Conservation (phyloP, 2,797 vertebrate genomes). For the Furcifer pardalis region DNA sequence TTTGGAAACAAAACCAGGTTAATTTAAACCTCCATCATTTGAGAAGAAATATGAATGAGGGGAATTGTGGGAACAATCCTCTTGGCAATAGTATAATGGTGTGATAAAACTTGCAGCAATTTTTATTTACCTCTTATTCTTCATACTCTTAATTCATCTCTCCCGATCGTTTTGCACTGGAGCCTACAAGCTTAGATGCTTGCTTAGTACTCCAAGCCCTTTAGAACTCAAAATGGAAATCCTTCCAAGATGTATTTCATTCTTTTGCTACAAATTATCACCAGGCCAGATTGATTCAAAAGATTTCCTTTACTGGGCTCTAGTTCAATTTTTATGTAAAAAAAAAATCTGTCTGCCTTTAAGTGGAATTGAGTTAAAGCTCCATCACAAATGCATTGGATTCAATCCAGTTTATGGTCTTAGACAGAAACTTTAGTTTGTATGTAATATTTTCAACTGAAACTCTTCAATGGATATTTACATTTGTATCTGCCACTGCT, state of each 20-base stretch:
- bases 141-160: too few relatives aligned
- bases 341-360: neutral
- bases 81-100: neutral
- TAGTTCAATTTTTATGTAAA: neutral
- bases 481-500: slow-evolving; percentile 2
- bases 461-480: neutral
- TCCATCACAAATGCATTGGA: neutral
- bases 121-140: neutral
- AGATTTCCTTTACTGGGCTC: neutral
- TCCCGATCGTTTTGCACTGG: neutral
- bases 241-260: neutral
- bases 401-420: slow-evolving; percentile 2
- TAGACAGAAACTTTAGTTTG: neutral
- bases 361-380: neutral
- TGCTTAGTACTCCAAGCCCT: neutral
- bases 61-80: neutral
- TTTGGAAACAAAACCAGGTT: neutral
- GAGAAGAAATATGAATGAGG: neutral
- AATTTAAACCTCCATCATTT: neutral
- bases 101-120: neutral
- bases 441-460: neutral
- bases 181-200: neutral
- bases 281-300: neutral
- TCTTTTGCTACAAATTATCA: neutral
- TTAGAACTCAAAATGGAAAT: slow-evolving; percentile 8